A percentile compares a stretch with the other conserved stretches of the same genome.
phyloP scores from a whole-genome alignment of 2,113 vertebrate species.

The Ciconia stormi region DNA sequence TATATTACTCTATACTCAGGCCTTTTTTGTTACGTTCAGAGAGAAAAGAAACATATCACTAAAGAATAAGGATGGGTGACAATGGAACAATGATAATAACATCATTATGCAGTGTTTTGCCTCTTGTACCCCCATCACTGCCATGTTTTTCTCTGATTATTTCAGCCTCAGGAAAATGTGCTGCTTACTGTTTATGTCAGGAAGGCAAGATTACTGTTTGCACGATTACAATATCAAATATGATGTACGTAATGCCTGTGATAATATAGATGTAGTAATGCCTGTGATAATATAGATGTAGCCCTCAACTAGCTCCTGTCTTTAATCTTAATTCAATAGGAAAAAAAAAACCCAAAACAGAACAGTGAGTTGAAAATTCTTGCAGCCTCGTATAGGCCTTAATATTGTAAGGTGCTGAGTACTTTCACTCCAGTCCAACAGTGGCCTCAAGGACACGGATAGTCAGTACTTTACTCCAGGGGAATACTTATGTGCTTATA shows the following conservation, averaged over 20 bases:
- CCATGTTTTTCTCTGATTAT: slow-evolving; percentile 71
- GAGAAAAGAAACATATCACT: slow-evolving; percentile 32
- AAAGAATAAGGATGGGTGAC: slow-evolving; percentile 52
- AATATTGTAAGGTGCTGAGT: not conserved
- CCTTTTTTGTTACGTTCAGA: slow-evolving; percentile 34
- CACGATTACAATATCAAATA: slow-evolving; percentile 60
- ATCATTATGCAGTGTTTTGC: slow-evolving; percentile 61
- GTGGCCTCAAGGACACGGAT: not conserved
- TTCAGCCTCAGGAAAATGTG: slow-evolving; percentile 64
- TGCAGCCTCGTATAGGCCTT: not conserved
- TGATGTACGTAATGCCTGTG: slow-evolving; percentile 38
- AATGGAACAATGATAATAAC: slow-evolving; percentile 56
- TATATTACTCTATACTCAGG: slow-evolving; percentile 4
- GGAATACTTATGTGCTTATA: not conserved
- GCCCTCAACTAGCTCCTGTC: not conserved
- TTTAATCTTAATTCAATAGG: slow-evolving; percentile 18
- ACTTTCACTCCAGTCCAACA: not conserved
- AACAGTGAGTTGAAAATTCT: not conserved
- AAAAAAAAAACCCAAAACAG: not conserved
- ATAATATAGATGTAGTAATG: slow-evolving; percentile 62
- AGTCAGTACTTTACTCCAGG: not conserved
- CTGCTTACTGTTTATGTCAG: slow-evolving; percentile 66
- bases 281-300: slow-evolving; percentile 60
- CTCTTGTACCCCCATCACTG: slow-evolving; percentile 64
- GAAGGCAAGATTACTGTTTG: slow-evolving; percentile 55